A percentile compares a stretch with the other conserved stretches of the same genome.
Evolutionary conservation across 2,888 invertebrate genomes (phyloP).

Genomic region (Tinea semifulvella): DNA sequence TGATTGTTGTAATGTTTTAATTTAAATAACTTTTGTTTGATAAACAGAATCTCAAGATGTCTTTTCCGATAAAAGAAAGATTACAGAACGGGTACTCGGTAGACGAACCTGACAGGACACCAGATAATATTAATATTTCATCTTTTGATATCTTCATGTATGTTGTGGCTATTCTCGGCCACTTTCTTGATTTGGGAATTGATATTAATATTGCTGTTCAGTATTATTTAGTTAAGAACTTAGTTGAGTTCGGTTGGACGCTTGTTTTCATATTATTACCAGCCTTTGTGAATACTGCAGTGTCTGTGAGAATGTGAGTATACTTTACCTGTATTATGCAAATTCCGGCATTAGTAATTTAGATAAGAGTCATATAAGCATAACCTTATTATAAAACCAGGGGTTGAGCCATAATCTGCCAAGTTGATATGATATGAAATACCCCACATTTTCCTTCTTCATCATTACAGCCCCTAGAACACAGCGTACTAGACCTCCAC

Average conservation of each 20-base stretch:
- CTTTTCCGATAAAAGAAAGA: slow-evolving; percentile 36
- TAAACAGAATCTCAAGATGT: slow-evolving; percentile 33
- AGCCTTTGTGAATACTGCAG: slow-evolving; percentile 77
- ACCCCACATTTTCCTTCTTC: too few species aligned
- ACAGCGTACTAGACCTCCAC: too few species aligned
- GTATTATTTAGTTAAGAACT: slow-evolving; percentile 64
- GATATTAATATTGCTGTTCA: slow-evolving; percentile 76
- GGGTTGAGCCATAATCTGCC: too few species aligned
- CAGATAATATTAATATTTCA: slow-evolving; percentile 65
- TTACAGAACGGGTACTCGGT: slow-evolving; percentile 43
- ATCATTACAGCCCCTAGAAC: too few species aligned
- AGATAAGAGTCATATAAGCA: too few species aligned
- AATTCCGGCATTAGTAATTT: too few species aligned
- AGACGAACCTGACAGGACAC: slow-evolving; percentile 69
- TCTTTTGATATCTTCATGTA: slow-evolving; percentile 72
- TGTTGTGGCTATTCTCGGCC: slow-evolving; percentile 72
- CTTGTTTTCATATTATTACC: slow-evolving; percentile 76
- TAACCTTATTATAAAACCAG: too few species aligned
- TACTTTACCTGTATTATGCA: too few species aligned
- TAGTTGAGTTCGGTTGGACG: slow-evolving; percentile 74
- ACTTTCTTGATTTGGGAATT: slow-evolving; percentile 73
- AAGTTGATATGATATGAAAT: too few species aligned
- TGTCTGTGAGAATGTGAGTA: slow-evolving; percentile 79
- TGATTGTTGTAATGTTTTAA: neutral
- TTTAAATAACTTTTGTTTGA: neutral